Conservation (phyloP, 2,888 invertebrate genomes). For the Pegoplata infirma region DNA sequence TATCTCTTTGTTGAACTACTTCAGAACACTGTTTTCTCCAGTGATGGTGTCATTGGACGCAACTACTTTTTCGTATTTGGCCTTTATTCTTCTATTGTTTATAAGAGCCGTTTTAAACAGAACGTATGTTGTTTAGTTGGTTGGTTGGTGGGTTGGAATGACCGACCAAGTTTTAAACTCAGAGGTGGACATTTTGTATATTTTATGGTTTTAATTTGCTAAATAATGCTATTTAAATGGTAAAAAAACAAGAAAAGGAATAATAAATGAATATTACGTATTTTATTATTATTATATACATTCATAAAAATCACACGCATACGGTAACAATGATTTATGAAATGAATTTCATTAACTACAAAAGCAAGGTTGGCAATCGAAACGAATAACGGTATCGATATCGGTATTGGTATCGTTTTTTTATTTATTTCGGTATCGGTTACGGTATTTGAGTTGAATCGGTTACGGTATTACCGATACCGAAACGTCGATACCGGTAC, state of each 20-base stretch:
- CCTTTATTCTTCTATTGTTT: constrained; percentile 4
- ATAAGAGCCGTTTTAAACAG: constrained; percentile 2
- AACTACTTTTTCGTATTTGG: constrained; percentile 1
- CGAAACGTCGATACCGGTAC: too few relatives aligned
- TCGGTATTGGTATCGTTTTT: too few relatives aligned
- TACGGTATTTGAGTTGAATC: too few relatives aligned
- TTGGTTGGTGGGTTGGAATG: too few relatives aligned
- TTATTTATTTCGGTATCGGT: too few relatives aligned
- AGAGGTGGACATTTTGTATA: constrained; percentile 38
- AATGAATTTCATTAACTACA: too few relatives aligned
- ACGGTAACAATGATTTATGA: neutral
- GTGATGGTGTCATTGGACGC: constrained; percentile 22
- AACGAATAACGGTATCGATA: too few relatives aligned
- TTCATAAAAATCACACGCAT: too few relatives aligned
- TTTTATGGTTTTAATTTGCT: constrained; percentile 46
- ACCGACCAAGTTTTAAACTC: constrained; percentile 2
- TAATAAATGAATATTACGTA: too few relatives aligned
- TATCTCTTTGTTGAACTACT: neutral
- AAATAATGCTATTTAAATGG: constrained; percentile 16
- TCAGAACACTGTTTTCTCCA: neutral
- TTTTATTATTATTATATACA: too few relatives aligned
- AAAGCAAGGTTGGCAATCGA: too few relatives aligned
- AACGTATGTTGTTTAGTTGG: neutral
- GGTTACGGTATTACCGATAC: too few relatives aligned
- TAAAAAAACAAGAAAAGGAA: neutral